Percentiles rank a stretch among this genome's conserved stretches.
phyloP scores from a whole-genome alignment of 30 jellyfish, hydroid and myxozoan species.

The Pseudorhiza aurosa region DNA sequence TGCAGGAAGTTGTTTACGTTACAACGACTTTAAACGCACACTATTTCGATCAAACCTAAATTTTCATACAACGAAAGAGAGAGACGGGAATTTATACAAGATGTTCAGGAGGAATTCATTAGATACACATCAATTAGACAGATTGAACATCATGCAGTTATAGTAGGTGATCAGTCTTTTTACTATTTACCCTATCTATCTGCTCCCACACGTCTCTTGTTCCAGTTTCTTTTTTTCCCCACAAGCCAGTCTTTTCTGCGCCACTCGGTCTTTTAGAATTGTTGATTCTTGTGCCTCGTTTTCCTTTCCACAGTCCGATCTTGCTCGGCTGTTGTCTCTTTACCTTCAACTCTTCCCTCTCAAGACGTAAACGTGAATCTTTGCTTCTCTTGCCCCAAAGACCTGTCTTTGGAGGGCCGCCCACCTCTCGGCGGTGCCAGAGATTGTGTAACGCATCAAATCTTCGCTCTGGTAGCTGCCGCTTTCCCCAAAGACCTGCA shows the following conservation, averaged over 20 bases:
- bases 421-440: background rate
- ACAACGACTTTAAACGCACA: too few species aligned
- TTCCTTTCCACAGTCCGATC: slow-evolving; percentile 46
- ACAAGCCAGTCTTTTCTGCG: slow-evolving; percentile 35
- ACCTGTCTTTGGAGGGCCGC: slow-evolving; percentile 6
- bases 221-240: slow-evolving; percentile 40
- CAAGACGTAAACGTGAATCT: background rate
- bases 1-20: too few species aligned
- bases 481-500: slow-evolving; percentile 16
- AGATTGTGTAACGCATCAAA: background rate
- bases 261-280: background rate
- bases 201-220: slow-evolving; percentile 44
- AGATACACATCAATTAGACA: too few species aligned
- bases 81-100: too few species aligned
- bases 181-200: background rate
- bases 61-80: too few species aligned
- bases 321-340: slow-evolving; percentile 2
- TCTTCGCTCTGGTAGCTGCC: background rate
- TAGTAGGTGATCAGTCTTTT: slow-evolving; percentile 4
- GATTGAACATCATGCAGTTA: too few species aligned
- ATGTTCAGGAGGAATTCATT: too few species aligned
- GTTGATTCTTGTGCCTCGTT: slow-evolving; percentile 3
- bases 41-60: too few species aligned
- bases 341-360: background rate
- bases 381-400: slow-evolving; percentile 38